phyloP scores from a whole-genome alignment of 1,140 invertebrate species.

The Ips typographus region DNA sequence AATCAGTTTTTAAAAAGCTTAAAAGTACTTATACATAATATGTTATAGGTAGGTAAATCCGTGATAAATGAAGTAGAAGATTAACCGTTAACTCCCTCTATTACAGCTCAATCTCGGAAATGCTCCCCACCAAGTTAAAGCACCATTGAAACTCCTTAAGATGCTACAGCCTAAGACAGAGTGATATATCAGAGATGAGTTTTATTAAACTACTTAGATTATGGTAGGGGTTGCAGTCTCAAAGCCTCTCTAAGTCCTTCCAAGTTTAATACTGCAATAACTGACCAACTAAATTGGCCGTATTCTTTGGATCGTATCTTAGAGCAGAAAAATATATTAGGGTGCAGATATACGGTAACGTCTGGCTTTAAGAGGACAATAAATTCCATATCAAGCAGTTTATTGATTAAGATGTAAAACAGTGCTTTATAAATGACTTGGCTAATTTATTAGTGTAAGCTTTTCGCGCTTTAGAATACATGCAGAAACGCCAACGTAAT shows the following conservation, averaged over 20 bases:
- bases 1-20: too few relatives aligned
- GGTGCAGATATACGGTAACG: not conserved
- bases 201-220: slow-evolving; percentile 21
- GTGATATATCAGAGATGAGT: slow-evolving; percentile 20
- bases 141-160: slow-evolving; percentile 14
- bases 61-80: too few relatives aligned
- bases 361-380: not conserved
- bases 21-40: too few relatives aligned
- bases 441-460: slow-evolving; percentile 17
- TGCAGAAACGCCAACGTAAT: slow-evolving; percentile 19
- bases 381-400: slow-evolving; percentile 3
- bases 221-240: not conserved
- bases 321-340: not conserved
- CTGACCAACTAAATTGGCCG: not conserved
- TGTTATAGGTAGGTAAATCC: too few relatives aligned
- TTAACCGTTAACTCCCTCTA: not conserved
- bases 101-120: not conserved
- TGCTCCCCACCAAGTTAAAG: not conserved
- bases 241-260: slow-evolving; percentile 4
- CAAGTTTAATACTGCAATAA: slow-evolving; percentile 7
- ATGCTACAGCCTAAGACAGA: slow-evolving; percentile 4
- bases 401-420: slow-evolving; percentile 19
- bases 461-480: slow-evolving; percentile 23
- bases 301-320: not conserved
- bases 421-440: slow-evolving; percentile 10